These are phyloP conservation scores for Poecilia latipinna DNA, from an alignment of 2,113 vertebrate species.

Conservation along the genomic window DNA sequence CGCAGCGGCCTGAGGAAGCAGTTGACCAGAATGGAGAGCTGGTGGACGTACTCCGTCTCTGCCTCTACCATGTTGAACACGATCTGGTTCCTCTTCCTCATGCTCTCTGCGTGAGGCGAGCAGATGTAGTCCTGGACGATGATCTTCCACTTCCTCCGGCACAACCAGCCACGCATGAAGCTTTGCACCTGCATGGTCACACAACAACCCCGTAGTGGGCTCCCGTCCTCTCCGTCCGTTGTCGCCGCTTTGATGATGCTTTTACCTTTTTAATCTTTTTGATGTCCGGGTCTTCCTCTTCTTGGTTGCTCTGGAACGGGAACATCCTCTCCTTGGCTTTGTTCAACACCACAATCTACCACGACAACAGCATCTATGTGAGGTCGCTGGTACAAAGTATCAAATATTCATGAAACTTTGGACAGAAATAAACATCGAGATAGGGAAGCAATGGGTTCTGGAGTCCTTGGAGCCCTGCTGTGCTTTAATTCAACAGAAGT, in stretches of 20 bases:
- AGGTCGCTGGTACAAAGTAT: neutral
- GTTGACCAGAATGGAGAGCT: slow-evolving; percentile 94
- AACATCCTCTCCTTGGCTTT: slow-evolving; percentile 91
- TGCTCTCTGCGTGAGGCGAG: slow-evolving; percentile 96
- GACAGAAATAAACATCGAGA: slow-evolving; percentile 21
- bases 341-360: slow-evolving; percentile 88
- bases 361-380: slow-evolving; percentile 32
- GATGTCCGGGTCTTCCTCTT: slow-evolving; percentile 95
- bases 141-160: slow-evolving; percentile 97
- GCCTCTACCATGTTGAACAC: slow-evolving; percentile 99
- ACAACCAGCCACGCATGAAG: slow-evolving; percentile 97
- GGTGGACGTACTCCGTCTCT: slow-evolving; percentile 94
- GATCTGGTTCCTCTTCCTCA: slow-evolving; percentile 98
- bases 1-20: slow-evolving; percentile 93
- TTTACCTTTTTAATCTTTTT: slow-evolving; percentile 98
- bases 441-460: neutral
- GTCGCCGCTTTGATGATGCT: neutral
- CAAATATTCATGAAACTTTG: slow-evolving; percentile 41
- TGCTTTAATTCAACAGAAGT: slow-evolving; percentile 10
- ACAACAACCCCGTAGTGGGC: neutral
- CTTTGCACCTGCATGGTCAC: slow-evolving; percentile 88
- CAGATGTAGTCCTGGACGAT: slow-evolving; percentile 99
- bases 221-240: neutral
- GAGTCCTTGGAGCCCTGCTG: slow-evolving; percentile 24
- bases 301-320: slow-evolving; percentile 86